Base-by-base conservation (phyloP, 2,797 vertebrate species). In the Knipowitschia caucasica region DNA sequence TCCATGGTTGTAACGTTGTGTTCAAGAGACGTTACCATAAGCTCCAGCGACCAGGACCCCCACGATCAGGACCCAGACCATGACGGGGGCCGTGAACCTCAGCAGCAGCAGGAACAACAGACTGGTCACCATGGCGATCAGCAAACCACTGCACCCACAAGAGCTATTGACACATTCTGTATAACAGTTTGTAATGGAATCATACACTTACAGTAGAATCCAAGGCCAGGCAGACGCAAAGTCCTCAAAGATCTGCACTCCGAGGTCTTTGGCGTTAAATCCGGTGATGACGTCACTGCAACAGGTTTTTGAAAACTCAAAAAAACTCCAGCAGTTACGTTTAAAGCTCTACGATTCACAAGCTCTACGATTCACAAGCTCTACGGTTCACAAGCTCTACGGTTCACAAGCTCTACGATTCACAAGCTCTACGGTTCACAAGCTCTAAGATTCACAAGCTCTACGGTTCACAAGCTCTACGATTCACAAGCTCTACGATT, bases 141-240 rank as follows among this genome's bases (percentile, higher is more conserved):
- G 42, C 50, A 96, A 77, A 24, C 83, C 91, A 7, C 94, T 96
- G 78, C 43, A 17, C 7, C 18, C 15, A 17, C 7, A 17, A 36
- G 1, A 1, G 15, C 15, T 7, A 17, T 36, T 35, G 31, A 33
- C 31, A 33, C n/a, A n/a, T n/a, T n/a, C n/a, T n/a, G n/a, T n/a
- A 5, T 1, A 33, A 14, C 2, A n/a, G 1, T 3, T 36, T 34
- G 14, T 2, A 47, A 18, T 34, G 44, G 10, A 30, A 11, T n/a
- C 12, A 3, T 14, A 33, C 2, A 94, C 94, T 94, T 80, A 96
- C 94, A 89, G 1, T n/a, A 96, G 86, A 64, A 96, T 95, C 94
- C 93, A 96, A 0, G 89, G 84, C 94, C 94, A 95, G 18, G 93
- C 84, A 0, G 83, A 87, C 0, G 93, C 92, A 55, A 96, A 93